Conservation (phyloP, 2,797 vertebrate genomes). For the Nannoperca australis region DNA sequence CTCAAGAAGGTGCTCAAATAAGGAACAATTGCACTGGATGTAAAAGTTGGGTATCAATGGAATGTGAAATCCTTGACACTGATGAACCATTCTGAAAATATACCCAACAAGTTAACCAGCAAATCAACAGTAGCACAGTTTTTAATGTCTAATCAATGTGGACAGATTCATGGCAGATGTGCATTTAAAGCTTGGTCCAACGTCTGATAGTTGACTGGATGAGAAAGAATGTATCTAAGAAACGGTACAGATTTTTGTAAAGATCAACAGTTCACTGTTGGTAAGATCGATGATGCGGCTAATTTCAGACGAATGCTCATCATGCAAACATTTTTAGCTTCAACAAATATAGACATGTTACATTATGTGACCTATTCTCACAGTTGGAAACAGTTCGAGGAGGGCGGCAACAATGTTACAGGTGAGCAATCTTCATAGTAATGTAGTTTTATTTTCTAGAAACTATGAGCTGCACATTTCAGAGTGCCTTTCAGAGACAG, state of each 20-base stretch:
- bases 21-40: constrained; percentile 81
- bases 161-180: constrained; percentile 37
- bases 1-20: constrained; percentile 77
- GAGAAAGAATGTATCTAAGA: constrained; percentile 34
- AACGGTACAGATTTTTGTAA: constrained; percentile 27
- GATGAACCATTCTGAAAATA: constrained; percentile 67
- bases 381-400: constrained; percentile 18
- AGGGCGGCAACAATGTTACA: constrained; percentile 30
- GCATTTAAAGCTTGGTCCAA: constrained; percentile 23
- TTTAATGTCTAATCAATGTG: constrained; percentile 46
- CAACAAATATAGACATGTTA: constrained; percentile 16
- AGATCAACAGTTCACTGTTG: constrained; percentile 20
- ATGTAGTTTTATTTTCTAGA: constrained; percentile 57
- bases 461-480: constrained; percentile 77
- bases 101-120: constrained; percentile 65
- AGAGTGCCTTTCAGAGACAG: constrained; percentile 83
- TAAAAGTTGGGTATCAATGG: constrained; percentile 70
- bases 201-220: constrained; percentile 37
- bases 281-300: constrained; percentile 22
- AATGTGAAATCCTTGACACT: constrained; percentile 77
- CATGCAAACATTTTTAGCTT: constrained; percentile 24
- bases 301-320: constrained; percentile 32
- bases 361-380: constrained; percentile 34
- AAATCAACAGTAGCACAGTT: constrained; percentile 69
- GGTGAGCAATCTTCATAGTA: constrained; percentile 43